phyloP scores from a whole-genome alignment of 2,113 vertebrate genomes.

The Lamprologus lemairii region DNA sequence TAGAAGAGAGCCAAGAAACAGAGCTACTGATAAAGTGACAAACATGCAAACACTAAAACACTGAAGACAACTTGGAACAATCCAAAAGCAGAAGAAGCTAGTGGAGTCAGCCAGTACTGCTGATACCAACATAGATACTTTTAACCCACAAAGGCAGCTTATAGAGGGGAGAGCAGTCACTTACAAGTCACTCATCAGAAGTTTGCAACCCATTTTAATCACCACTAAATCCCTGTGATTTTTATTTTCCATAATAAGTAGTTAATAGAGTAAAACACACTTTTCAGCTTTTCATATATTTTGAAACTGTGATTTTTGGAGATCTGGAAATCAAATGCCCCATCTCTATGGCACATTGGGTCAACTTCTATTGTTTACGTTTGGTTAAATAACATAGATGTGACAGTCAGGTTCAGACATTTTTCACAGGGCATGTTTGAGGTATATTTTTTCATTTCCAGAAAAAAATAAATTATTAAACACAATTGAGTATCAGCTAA shows the following conservation, averaged over 20 bases:
- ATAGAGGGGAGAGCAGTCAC: neutral
- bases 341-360: neutral
- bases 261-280: neutral
- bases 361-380: neutral
- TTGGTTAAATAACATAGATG: neutral
- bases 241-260: neutral
- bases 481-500: neutral
- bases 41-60: neutral
- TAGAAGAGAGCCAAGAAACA: slow-evolving; percentile 37
- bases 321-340: neutral
- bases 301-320: neutral
- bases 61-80: neutral
- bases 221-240: neutral
- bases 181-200: neutral
- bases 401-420: neutral
- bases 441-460: neutral
- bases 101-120: neutral
- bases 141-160: neutral
- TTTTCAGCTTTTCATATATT: neutral
- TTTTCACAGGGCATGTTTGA: neutral
- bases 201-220: neutral
- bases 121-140: neutral
- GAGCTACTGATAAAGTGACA: neutral
- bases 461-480: neutral
- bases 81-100: neutral